Percentiles rank a stretch among this genome's conserved stretches.
phyloP scores from a whole-genome alignment of 2,797 vertebrate species.

The Myotis planiceps region DNA sequence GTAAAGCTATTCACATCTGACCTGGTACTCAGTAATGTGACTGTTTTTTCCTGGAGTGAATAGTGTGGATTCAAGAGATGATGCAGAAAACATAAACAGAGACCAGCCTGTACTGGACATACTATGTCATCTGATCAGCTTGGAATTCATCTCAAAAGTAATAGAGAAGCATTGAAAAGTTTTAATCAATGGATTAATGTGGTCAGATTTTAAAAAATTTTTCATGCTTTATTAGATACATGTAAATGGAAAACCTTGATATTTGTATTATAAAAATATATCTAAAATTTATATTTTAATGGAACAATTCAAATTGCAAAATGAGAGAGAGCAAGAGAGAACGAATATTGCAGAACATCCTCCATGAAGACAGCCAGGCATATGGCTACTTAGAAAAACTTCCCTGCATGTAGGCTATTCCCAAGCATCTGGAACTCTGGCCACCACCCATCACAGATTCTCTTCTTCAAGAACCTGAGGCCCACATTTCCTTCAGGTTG shows the following conservation, averaged over 20 bases:
- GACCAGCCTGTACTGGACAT: neutral
- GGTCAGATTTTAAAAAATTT: neutral
- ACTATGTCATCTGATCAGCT: neutral
- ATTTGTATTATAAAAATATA: neutral
- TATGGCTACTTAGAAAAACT: neutral
- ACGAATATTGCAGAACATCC: neutral
- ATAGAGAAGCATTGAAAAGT: neutral
- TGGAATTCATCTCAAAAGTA: neutral
- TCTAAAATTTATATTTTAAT: neutral
- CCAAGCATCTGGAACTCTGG: neutral
- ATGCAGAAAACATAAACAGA: neutral
- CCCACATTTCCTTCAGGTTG: neutral
- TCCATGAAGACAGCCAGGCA: neutral
- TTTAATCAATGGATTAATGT: neutral
- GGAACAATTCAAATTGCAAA: neutral
- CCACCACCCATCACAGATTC: neutral
- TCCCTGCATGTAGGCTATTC: neutral
- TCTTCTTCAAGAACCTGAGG: neutral
- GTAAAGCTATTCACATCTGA: neutral
- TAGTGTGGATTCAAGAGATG: neutral
- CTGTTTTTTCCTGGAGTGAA: neutral
- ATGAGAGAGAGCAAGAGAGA: neutral
- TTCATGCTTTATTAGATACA: neutral
- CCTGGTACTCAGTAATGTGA: neutral
- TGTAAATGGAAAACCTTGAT: neutral